A percentile compares a stretch with the other conserved stretches of the same genome.
These are phyloP conservation scores for Sphaeridia pumilis DNA, from an alignment of 2,888 invertebrate species.

Conservation along the genomic window DNA sequence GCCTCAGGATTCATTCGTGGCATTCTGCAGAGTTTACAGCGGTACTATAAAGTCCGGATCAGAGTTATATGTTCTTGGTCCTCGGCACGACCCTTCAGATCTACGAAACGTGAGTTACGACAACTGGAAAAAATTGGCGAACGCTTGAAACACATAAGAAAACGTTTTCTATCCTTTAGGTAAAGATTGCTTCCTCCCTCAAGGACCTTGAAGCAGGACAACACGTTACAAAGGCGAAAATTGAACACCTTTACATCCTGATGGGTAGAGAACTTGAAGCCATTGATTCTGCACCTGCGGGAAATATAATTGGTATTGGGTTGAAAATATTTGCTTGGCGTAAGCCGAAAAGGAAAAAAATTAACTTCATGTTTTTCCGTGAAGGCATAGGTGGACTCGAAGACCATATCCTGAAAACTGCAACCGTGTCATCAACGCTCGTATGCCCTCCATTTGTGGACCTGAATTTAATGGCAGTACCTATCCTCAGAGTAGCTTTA, in stretches of 20 bases:
- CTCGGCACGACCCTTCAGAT: slow-evolving; percentile 70
- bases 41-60: slow-evolving; percentile 66
- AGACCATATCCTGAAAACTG: slow-evolving; percentile 72
- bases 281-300: slow-evolving; percentile 69
- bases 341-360: too few relatives aligned
- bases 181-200: slow-evolving; percentile 41
- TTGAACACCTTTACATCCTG: slow-evolving; percentile 71
- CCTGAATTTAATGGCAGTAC: slow-evolving; percentile 60
- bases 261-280: slow-evolving; percentile 84
- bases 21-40: slow-evolving; percentile 86
- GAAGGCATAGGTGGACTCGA: slow-evolving; percentile 73
- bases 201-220: slow-evolving; percentile 52
- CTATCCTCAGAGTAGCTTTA: slow-evolving; percentile 86
- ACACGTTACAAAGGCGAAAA: slow-evolving; percentile 52
- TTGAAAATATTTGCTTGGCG: not conserved
- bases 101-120: not conserved
- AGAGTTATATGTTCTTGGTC: slow-evolving; percentile 68
- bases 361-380: too few relatives aligned
- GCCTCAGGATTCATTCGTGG: slow-evolving; percentile 56
- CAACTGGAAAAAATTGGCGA: too few relatives aligned
- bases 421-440: slow-evolving; percentile 68
- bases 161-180: not conserved
- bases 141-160: not conserved
- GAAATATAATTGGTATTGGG: slow-evolving; percentile 68
- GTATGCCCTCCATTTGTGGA: slow-evolving; percentile 82